Percentiles rank a stretch among this genome's conserved stretches.
phyloP scores from a whole-genome alignment of 2,888 invertebrate species.

The Esperia sulphurella region DNA sequence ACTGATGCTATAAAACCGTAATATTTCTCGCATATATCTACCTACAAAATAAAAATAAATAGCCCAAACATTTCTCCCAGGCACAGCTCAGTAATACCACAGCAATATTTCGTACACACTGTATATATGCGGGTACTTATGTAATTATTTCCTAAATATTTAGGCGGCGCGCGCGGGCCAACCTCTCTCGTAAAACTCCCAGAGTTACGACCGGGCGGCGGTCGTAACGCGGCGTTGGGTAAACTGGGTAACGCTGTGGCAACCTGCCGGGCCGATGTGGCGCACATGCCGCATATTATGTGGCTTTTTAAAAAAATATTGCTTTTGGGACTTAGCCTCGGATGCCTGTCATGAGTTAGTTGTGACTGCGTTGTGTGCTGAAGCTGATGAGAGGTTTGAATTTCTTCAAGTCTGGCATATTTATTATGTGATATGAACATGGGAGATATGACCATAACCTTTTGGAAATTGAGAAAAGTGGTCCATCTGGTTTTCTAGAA shows the following conservation, averaged over 20 bases:
- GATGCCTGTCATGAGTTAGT: too few species aligned
- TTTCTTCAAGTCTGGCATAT: too few species aligned
- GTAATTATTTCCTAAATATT: slow-evolving; percentile 63
- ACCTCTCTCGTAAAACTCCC: slow-evolving; percentile 46
- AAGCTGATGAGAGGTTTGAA: too few species aligned
- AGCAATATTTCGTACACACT: slow-evolving; percentile 5
- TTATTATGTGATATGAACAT: too few species aligned
- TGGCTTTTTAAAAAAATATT: slow-evolving; percentile 12
- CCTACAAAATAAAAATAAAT: slow-evolving; percentile 10
- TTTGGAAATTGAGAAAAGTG: too few species aligned
- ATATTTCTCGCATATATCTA: background rate
- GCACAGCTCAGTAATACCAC: slow-evolving; percentile 1
- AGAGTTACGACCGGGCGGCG: slow-evolving; percentile 43
- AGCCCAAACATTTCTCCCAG: slow-evolving; percentile 1
- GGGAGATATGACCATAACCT: too few species aligned
- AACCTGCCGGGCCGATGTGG: background rate
- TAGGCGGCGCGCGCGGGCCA: slow-evolving; percentile 36
- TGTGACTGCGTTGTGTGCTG: too few species aligned
- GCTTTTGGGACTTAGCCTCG: too few species aligned
- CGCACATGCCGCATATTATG: slow-evolving; percentile 10
- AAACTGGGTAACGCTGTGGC: background rate
- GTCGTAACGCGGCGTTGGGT: slow-evolving; percentile 29
- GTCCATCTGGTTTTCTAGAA: too few species aligned
- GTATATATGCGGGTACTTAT: slow-evolving; percentile 33
- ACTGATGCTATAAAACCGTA: background rate